Conservation (phyloP, 2,888 invertebrate species). For the Chaetogeoica ovagalla region DNA sequence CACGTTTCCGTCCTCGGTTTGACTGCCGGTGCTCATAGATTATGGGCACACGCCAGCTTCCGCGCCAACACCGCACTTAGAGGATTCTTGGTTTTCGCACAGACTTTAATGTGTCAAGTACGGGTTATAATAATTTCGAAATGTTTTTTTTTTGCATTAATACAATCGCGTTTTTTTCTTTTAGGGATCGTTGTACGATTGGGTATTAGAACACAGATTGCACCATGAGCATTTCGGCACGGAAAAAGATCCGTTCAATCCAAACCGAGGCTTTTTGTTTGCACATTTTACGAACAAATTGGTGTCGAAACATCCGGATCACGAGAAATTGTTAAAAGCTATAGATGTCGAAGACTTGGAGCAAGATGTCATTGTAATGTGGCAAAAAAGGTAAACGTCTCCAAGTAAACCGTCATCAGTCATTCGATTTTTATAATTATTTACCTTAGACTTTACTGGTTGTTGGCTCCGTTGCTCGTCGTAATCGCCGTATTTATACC, state of each 20-base stretch:
- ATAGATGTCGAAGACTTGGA: constrained; percentile 82
- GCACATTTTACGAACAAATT: constrained; percentile 78
- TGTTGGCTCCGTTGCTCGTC: constrained; percentile 66
- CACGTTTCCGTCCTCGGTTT: constrained; percentile 74
- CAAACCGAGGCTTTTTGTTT: constrained; percentile 77
- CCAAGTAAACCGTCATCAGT: constrained; percentile 17
- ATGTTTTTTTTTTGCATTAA: not conserved
- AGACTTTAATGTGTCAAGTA: constrained; percentile 88
- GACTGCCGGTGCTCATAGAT: constrained; percentile 87
- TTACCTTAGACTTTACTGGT: constrained; percentile 21
- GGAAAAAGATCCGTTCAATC: constrained; percentile 78
- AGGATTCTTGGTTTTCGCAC: constrained; percentile 77
- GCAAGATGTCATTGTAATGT: constrained; percentile 74
- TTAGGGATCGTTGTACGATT: constrained; percentile 81
- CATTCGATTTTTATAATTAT: constrained; percentile 6
- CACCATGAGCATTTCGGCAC: constrained; percentile 84
- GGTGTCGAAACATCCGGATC: constrained; percentile 68
- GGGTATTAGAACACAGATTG: constrained; percentile 79
- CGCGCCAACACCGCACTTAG: constrained; percentile 73
- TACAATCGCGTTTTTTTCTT: constrained; percentile 55
- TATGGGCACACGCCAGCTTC: constrained; percentile 90
- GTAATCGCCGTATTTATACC: constrained; percentile 71
- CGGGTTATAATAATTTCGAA: constrained; percentile 55
- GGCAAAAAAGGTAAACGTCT: constrained; percentile 75
- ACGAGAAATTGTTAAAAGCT: constrained; percentile 67